Percentiles rank a stretch among this genome's conserved stretches.
Conservation (phyloP, 2,888 invertebrate genomes). For the Megaustenia siamemsis region DNA sequence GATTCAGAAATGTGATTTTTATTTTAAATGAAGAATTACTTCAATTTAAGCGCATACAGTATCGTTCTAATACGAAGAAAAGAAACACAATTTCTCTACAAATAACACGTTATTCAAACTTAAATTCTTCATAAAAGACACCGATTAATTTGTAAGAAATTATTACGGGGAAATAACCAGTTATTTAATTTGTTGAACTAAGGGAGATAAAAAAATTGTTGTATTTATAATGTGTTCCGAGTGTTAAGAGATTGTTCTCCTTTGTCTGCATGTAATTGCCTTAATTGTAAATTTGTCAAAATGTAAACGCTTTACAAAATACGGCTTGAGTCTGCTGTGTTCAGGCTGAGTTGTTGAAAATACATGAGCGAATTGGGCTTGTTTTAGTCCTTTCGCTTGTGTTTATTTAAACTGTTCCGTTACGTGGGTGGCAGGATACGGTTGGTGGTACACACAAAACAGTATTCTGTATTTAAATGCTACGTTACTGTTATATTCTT, state of each 20-base stretch:
- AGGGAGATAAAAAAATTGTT: background rate
- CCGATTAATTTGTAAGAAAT: conserved; percentile 8
- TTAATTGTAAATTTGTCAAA: background rate
- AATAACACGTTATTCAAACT: background rate
- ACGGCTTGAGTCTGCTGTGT: background rate
- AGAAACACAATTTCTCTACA: too few species aligned
- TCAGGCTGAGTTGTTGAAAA: background rate
- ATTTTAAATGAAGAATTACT: background rate
- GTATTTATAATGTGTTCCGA: background rate
- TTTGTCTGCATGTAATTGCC: conserved; percentile 23
- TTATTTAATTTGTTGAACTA: background rate
- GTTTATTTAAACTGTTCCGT: conserved; percentile 26
- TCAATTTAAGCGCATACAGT: background rate
- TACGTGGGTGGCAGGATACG: background rate
- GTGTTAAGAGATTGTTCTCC: conserved; percentile 2
- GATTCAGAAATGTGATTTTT: background rate
- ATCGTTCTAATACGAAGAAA: background rate
- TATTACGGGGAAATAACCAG: background rate
- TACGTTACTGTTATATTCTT: background rate
- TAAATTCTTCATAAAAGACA: background rate
- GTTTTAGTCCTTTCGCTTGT: background rate
- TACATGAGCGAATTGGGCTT: conserved; percentile 1
- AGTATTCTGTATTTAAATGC: background rate
- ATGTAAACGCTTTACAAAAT: conserved; percentile 7
- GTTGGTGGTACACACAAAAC: background rate